Conservation (phyloP, 2,888 invertebrate genomes). For the Drosophila limbata region DNA sequence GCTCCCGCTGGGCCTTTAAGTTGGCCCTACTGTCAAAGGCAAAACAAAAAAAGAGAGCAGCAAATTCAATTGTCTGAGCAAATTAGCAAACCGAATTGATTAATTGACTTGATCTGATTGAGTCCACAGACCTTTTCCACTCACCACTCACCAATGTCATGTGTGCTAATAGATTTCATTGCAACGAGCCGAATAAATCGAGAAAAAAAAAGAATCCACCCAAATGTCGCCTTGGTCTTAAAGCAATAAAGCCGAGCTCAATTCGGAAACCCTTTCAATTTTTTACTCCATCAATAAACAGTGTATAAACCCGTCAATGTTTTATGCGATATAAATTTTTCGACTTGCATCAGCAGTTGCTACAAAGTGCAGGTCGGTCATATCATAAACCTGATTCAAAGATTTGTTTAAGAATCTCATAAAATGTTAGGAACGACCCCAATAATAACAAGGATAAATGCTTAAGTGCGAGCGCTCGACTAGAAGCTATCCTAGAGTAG, state of each 20-base stretch:
- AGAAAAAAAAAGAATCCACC: not conserved
- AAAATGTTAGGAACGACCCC: slow-evolving; percentile 36
- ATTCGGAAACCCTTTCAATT: slow-evolving; percentile 41
- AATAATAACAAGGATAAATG: slow-evolving; percentile 28
- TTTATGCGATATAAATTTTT: slow-evolving; percentile 64
- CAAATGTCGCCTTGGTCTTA: slow-evolving; percentile 6
- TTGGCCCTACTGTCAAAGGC: slow-evolving; percentile 2
- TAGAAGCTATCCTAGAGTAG: not conserved
- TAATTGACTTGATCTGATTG: slow-evolving; percentile 68
- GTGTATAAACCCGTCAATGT: slow-evolving; percentile 31
- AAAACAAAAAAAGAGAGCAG: slow-evolving; percentile 14
- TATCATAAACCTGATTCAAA: slow-evolving; percentile 52
- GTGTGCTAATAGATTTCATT: slow-evolving; percentile 35
- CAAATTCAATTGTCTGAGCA: slow-evolving; percentile 53
- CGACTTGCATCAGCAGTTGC: slow-evolving; percentile 69
- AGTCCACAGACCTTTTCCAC: slow-evolving; percentile 25
- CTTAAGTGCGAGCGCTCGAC: slow-evolving; percentile 2
- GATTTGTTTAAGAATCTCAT: slow-evolving; percentile 71
- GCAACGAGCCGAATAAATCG: slow-evolving; percentile 5
- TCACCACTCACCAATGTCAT: slow-evolving; percentile 23
- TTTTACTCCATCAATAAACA: slow-evolving; percentile 65
- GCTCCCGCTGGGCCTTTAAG: slow-evolving; percentile 36
- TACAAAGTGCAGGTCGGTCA: slow-evolving; percentile 36
- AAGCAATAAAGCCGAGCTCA: slow-evolving; percentile 26
- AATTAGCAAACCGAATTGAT: slow-evolving; percentile 69